Evolutionary conservation across 2,888 invertebrate genomes (phyloP).

Genomic region (Agrotis ipsilon): DNA sequence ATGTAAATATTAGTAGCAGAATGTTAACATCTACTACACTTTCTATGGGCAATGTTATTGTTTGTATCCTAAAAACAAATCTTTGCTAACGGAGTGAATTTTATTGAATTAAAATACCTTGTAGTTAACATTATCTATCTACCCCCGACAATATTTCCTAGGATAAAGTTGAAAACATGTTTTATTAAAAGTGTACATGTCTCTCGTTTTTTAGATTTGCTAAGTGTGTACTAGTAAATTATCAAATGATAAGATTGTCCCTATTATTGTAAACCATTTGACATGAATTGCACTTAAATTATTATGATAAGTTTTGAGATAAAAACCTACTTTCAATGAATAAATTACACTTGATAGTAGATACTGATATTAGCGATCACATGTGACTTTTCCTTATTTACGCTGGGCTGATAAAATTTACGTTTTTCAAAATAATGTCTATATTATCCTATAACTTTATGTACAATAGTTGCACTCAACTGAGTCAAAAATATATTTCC

Average conservation of each 20-base stretch:
- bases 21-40: background rate
- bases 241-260: slow-evolving; percentile 66
- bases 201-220: slow-evolving; percentile 16
- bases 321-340: slow-evolving; percentile 25
- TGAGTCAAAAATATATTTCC: no score
- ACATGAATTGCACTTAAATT: slow-evolving; percentile 58
- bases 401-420: no score
- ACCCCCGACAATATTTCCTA: slow-evolving; percentile 23
- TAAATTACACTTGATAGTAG: slow-evolving; percentile 13
- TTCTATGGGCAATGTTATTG: background rate
- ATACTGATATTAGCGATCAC: background rate
- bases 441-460: no score
- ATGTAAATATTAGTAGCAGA: slow-evolving; percentile 18
- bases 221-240: slow-evolving; percentile 48
- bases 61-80: background rate
- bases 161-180: background rate
- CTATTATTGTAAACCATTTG: slow-evolving; percentile 55
- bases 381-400: no score
- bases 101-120: background rate
- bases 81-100: background rate
- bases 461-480: no score
- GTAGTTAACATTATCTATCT: slow-evolving; percentile 3
- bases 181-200: background rate
- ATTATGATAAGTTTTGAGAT: slow-evolving; percentile 45
- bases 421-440: no score